Evolutionary conservation across 2,113 vertebrate species (phyloP).

Genomic region (Uria lomvia): DNA sequence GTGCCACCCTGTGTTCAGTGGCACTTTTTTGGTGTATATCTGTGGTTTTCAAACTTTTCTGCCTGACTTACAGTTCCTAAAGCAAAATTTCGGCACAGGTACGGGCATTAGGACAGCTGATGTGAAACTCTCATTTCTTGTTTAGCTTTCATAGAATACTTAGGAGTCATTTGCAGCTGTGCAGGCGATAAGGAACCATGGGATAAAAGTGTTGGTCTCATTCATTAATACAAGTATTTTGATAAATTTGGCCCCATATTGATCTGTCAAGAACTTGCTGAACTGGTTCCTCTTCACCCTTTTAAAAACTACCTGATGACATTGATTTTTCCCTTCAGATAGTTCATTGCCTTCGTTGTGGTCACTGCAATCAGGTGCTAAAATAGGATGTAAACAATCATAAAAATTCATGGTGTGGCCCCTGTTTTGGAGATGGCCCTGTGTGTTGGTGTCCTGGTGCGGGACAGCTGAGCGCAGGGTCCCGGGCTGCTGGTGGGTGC

Average conservation of each 20-base stretch:
- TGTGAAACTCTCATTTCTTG: neutral
- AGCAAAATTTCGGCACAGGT: neutral
- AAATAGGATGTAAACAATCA: neutral
- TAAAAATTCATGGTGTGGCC: too few relatives aligned
- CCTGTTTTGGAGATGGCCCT: neutral
- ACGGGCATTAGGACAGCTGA: neutral
- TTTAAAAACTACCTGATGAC: neutral
- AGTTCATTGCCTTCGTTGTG: accelerated
- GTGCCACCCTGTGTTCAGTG: neutral
- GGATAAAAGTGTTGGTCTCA: neutral
- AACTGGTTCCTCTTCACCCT: neutral
- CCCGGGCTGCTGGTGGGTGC: neutral
- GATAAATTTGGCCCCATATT: neutral
- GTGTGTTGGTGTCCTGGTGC: accelerated
- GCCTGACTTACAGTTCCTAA: neutral
- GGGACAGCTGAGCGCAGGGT: neutral
- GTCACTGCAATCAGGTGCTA: neutral
- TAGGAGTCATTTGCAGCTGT: neutral
- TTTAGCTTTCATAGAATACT: neutral
- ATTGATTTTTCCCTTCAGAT: neutral
- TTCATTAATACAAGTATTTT: neutral
- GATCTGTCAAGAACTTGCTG: neutral
- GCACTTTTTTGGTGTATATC: accelerated
- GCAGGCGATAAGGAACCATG: neutral
- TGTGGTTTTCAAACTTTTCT: neutral